Evolutionary conservation across 2,113 vertebrate species (phyloP), one percentile per base, ranked within the genome.

Genomic region (Paradisaea rubra): DNA sequence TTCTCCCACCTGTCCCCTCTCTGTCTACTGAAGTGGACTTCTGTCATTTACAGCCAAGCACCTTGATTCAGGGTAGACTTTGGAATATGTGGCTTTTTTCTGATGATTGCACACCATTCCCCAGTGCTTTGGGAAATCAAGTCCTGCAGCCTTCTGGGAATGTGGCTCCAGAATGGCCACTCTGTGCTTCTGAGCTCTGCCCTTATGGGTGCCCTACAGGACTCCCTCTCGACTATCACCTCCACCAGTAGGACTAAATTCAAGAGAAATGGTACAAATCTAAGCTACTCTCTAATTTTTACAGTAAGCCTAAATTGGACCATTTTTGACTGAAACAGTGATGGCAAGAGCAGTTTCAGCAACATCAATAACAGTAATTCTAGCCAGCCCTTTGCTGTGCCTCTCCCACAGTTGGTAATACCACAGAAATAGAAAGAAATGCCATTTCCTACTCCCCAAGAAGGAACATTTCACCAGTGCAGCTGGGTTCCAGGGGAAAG

Each of bases 351-450:
- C n/a, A 85, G 68, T 56, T 95, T 95, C 92, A 83, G 86, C 86
- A 79, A 89, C 82, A 88, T 30, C 9, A 39, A 39, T 86, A 95
- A 20, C 24, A 91, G 73, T 35, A 60, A 88, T 79, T 84, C 86
- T 14, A 92, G 41, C 57, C 91, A 92, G 88, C 53, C 27, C 52
- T 95, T 93, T 95, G 86, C 91, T 66, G 78, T 82, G 52, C 60
- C 37, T 91, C 84, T 93, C 82, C 69, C 69, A 73, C 11, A 1
- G 79, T 25, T 93, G 72, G 91, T 88, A 96, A 88, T 74, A 61
- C 63, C 22, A 86, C 15, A 94, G 54, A 97, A 96, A 94, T 42
- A 79, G 95, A 88, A 91, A 56, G 86, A 94, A 31, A 56, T 77
- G n/a, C 42, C 73, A 54, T 89, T 89, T 89, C 44, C 50, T 39